These are phyloP conservation scores for Psylliodes chrysocephalus DNA, from an alignment of 2,888 invertebrate species.

Conservation along the genomic window DNA sequence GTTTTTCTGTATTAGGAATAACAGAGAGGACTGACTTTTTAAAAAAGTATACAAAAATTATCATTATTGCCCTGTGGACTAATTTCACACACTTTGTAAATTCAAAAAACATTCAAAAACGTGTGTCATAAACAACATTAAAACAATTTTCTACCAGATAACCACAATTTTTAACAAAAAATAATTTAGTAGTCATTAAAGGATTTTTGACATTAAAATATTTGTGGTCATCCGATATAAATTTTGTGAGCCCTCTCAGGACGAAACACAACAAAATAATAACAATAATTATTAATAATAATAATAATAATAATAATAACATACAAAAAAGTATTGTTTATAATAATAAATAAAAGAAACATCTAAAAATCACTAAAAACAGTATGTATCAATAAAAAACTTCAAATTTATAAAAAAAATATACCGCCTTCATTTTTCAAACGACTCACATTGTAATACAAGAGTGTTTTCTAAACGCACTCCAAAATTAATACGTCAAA, in stretches of 20 bases:
- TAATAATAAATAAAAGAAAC: conserved; percentile 31
- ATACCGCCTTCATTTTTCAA: no score
- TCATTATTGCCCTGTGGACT: conserved; percentile 4
- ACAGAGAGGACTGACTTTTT: conserved; percentile 35
- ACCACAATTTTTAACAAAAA: not conserved
- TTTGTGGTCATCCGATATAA: not conserved
- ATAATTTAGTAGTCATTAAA: not conserved
- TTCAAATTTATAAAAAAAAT: no score
- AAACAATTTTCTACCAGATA: not conserved
- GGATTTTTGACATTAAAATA: not conserved
- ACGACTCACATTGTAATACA: no score
- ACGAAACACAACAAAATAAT: conserved; percentile 33
- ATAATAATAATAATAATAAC: conserved; percentile 35
- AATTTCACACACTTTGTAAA: conserved; percentile 4
- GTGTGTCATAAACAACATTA: not conserved
- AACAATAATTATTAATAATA: no score
- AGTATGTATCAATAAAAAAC: no score
- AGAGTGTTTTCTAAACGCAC: no score
- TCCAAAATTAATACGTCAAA: no score
- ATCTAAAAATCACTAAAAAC: conserved; percentile 30
- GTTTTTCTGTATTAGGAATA: conserved; percentile 55
- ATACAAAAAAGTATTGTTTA: conserved; percentile 29
- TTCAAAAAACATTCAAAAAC: conserved; percentile 6
- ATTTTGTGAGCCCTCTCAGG: conserved; percentile 16
- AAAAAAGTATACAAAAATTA: conserved; percentile 11